Evolutionary conservation across 1,140 invertebrate species (phyloP).

Genomic region (Macrocentrus cingulum): DNA sequence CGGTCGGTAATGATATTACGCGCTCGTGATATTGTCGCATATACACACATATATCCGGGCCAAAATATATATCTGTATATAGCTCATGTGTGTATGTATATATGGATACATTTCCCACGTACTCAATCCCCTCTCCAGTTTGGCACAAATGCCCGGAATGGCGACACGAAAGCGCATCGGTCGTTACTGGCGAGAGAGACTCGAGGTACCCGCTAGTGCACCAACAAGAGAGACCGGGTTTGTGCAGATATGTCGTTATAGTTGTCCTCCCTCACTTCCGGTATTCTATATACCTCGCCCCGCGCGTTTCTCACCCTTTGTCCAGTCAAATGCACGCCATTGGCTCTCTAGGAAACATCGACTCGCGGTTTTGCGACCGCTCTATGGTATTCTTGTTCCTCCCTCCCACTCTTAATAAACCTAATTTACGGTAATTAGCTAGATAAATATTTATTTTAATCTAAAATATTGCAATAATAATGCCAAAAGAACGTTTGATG

Average conservation of each 20-base stretch:
- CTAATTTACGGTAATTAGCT: not conserved
- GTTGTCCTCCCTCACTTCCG: not conserved
- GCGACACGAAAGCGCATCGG: constrained; percentile 21
- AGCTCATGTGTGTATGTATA: too few relatives aligned
- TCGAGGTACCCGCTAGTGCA: not conserved
- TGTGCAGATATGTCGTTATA: constrained; percentile 15
- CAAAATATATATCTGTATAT: not conserved
- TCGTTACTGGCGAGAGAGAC: constrained; percentile 5
- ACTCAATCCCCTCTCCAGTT: not conserved
- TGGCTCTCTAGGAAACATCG: constrained; percentile 20
- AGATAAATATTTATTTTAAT: not conserved
- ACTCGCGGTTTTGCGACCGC: constrained; percentile 14
- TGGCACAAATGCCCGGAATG: constrained; percentile 18
- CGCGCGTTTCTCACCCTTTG: not conserved
- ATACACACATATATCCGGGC: not conserved
- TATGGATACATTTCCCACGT: too few relatives aligned
- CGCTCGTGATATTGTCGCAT: not conserved
- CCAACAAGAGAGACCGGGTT: not conserved
- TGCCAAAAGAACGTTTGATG: too few relatives aligned
- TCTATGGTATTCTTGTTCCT: not conserved
- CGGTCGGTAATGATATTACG: not conserved
- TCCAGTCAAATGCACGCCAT: constrained; percentile 9
- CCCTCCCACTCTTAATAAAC: too few relatives aligned
- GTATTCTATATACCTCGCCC: not conserved
- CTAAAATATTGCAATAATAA: too few relatives aligned